A percentile compares a stretch with the other conserved stretches of the same genome.
These are phyloP conservation scores for Heliconius hermathena DNA, from an alignment of 1,140 invertebrate species.

Conservation along the genomic window DNA sequence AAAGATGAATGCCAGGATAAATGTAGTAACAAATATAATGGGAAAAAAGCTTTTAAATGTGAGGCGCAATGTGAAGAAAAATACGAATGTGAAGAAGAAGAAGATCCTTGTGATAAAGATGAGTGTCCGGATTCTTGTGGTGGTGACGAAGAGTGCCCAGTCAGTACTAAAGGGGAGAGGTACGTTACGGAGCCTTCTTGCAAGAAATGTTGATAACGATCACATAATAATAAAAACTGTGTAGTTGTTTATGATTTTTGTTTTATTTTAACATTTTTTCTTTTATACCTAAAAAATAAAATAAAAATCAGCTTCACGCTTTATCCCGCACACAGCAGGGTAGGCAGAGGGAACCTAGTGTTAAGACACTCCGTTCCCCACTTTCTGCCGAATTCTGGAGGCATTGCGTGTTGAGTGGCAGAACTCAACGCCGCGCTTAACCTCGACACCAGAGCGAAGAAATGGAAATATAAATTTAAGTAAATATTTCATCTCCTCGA, in stretches of 20 bases:
- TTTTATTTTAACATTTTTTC: not conserved
- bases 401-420: too few relatives aligned
- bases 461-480: too few relatives aligned
- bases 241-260: not conserved
- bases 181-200: slow-evolving; percentile 18
- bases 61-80: slow-evolving; percentile 36
- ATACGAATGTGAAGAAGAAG: slow-evolving; percentile 45
- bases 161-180: slow-evolving; percentile 45
- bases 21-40: slow-evolving; percentile 40
- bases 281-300: too few relatives aligned
- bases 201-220: not conserved
- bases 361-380: too few relatives aligned
- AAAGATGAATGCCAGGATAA: slow-evolving; percentile 49
- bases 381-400: too few relatives aligned
- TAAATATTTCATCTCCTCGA: too few relatives aligned
- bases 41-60: slow-evolving; percentile 32
- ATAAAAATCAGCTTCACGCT: too few relatives aligned
- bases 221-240: not conserved
- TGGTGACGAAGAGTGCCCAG: slow-evolving; percentile 29
- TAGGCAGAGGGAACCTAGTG: too few relatives aligned
- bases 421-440: too few relatives aligned
- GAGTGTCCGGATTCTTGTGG: slow-evolving; percentile 38
- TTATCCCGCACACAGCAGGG: too few relatives aligned
- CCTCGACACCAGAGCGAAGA: too few relatives aligned
- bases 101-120: slow-evolving; percentile 39